Evolutionary conservation across 2,888 invertebrate genomes (phyloP), one percentile per base, ranked within the genome.

Genomic region (Axea sp.): DNA sequence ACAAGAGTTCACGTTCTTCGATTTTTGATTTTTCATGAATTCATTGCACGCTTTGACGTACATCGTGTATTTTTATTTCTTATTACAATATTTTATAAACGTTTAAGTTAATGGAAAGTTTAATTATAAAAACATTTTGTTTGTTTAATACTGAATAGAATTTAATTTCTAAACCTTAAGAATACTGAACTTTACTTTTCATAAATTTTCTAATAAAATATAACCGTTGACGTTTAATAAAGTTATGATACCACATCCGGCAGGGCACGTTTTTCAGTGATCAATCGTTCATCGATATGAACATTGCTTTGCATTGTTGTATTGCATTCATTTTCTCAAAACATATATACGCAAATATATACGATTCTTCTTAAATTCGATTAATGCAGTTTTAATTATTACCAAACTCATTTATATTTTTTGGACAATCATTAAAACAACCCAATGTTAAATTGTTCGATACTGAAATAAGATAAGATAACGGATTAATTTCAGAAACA

Each of bases 241-340:
- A 24, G 2, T 53, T 53, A 53, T 3, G 17, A 11, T 22, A 7
- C 7, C 4, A 6, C 2, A 12, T 60, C 39, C 3, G n/a, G 9
- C 6, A 51, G 11, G 5, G 39, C 93, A 77, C 92, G 89, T 11
- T 91, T 90, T 83, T 92, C 92, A 0, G 89, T 87, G 6, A 94
- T 90, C 60, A 95, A 87, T 78, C 91, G 88, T 73, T 92, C 89
- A 80, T 92, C 92, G 35, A 95, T 90, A 81, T 91, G 90, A 33
- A 94, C 87, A 81, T 95, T 94, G 26, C 91, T 90, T 3, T n/a
- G n/a, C n/a, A n/a, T n/a, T n/a, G n/a, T n/a, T n/a, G n/a, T n/a
- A n/a, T 95, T n/a, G n/a, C n/a, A n/a, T n/a, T n/a, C n/a, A n/a
- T n/a, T n/a, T n/a, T n/a, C 19, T 19, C 4, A 19, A 19, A 19